Percentiles rank a stretch among this genome's conserved stretches.
phyloP scores from a whole-genome alignment of 2,113 vertebrate genomes.

The Cephalopholis sonnerati region DNA sequence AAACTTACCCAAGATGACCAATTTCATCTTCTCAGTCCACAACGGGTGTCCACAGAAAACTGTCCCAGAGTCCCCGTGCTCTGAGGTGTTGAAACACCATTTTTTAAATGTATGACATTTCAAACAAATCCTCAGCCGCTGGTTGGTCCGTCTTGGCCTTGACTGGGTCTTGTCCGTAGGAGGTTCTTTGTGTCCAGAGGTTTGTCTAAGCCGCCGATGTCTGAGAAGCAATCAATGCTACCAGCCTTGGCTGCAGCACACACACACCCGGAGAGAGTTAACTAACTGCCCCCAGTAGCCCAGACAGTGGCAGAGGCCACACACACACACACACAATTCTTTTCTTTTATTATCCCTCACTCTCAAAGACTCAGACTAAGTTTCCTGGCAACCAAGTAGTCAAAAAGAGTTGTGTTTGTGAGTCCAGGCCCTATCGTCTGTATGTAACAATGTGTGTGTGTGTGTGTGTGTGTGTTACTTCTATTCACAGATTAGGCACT shows the following conservation, averaged over 20 bases:
- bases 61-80: background rate
- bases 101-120: conserved; percentile 39
- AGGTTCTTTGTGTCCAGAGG: conserved; percentile 54
- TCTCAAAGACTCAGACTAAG: conserved; percentile 77
- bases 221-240: conserved; percentile 54
- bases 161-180: background rate
- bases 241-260: conserved; percentile 37
- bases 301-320: conserved; percentile 53
- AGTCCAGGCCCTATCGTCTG: conserved; percentile 52
- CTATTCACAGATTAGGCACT: conserved; percentile 76
- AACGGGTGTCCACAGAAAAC: conserved; percentile 15
- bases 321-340: conserved; percentile 58
- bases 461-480: conserved; percentile 47
- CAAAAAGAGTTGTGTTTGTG: conserved; percentile 77
- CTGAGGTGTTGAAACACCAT: conserved; percentile 23
- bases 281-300: conserved; percentile 66
- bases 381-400: conserved; percentile 83
- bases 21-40: conserved; percentile 30
- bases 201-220: conserved; percentile 44
- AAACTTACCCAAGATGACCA: conserved; percentile 52
- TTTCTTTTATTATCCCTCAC: conserved; percentile 77
- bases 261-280: conserved; percentile 63
- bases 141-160: conserved; percentile 10
- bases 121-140: conserved; percentile 32
- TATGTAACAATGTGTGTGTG: conserved; percentile 40